Conservation (phyloP, 2,888 invertebrate species). For the Andrena praecox region DNA sequence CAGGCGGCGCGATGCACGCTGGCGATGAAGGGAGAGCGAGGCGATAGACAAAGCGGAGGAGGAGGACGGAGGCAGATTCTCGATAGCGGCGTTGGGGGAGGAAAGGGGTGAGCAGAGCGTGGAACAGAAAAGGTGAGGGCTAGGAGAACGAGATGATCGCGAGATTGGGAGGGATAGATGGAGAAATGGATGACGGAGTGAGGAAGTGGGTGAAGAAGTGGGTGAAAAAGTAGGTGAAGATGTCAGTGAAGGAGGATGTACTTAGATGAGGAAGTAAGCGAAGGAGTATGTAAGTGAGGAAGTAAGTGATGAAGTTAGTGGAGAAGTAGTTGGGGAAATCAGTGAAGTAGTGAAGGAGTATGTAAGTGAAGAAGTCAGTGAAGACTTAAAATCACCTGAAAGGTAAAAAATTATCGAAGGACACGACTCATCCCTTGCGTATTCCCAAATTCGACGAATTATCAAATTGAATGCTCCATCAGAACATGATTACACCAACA, state of each 20-base stretch:
- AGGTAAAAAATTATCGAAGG: too few relatives aligned
- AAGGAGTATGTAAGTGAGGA: neutral
- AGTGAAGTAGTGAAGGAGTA: neutral
- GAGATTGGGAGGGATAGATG: neutral
- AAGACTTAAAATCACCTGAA: neutral
- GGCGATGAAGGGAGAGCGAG: constrained; percentile 41
- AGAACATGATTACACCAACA: too few relatives aligned
- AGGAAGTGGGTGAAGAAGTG: neutral
- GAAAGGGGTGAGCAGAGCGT: neutral
- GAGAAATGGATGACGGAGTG: neutral
- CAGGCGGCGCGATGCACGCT: constrained; percentile 59
- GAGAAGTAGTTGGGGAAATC: neutral
- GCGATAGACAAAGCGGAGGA: constrained; percentile 15
- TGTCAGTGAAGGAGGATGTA: neutral
- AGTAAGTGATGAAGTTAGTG: neutral
- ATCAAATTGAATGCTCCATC: too few relatives aligned
- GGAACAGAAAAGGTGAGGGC: neutral
- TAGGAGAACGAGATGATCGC: neutral
- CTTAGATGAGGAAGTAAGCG: too few relatives aligned
- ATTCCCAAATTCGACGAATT: too few relatives aligned
- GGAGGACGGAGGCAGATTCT: neutral
- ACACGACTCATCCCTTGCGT: too few relatives aligned
- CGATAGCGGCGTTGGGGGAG: neutral
- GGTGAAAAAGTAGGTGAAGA: neutral
- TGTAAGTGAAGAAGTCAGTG: neutral